Evolutionary conservation across 2,113 vertebrate genomes (phyloP), one percentile per base, ranked within the genome.

Genomic region (Canis aureus): DNA sequence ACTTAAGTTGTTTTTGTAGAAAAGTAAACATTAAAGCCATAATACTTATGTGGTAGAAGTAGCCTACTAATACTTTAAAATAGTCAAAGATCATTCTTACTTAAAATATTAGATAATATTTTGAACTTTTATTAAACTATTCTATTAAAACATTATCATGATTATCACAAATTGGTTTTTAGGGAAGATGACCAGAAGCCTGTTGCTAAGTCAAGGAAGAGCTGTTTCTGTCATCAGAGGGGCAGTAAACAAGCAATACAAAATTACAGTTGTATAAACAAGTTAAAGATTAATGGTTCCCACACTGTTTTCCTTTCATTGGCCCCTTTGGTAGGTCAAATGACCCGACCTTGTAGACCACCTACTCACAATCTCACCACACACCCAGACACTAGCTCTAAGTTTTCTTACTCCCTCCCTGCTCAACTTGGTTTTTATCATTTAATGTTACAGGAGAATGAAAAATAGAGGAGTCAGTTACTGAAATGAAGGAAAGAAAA

Each of bases 321-420:
- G 95, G 69, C 93, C 96, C 91, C 76, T 91, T 43, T 13, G 15
- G 17, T 62, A 90, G 91, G 95, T 92, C 98, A 97, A 69, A 76
- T 94, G 94, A 94, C 94, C 86, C 92, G 94, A 94, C 94, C 86
- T 55, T 73, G 74, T 2, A 69, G 98, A 96, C 98, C 98, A 98
- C 98, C 97, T 97, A 97, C 93, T 15, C 49, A 96, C 79, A 69
- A 2, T 22, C n/a, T 43, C 3, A 25, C 97, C 96, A 84, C 95
- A 95, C 92, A 96, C 1, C 43, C 43, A 3, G 38, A 84, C 81
- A 69, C 43, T 4, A 69, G 38, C 20, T 96, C 49, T 73, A 32
- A 57, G 23, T 62, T 86, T 93, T 66, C 87, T 62, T 22, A 57
- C 79, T 32, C 11, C 19, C 0, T 17, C 6, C 1, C 2, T 16